These are phyloP conservation scores for Drosophila lacteicornis DNA, from an alignment of 1,140 invertebrate species.

Conservation along the genomic window DNA sequence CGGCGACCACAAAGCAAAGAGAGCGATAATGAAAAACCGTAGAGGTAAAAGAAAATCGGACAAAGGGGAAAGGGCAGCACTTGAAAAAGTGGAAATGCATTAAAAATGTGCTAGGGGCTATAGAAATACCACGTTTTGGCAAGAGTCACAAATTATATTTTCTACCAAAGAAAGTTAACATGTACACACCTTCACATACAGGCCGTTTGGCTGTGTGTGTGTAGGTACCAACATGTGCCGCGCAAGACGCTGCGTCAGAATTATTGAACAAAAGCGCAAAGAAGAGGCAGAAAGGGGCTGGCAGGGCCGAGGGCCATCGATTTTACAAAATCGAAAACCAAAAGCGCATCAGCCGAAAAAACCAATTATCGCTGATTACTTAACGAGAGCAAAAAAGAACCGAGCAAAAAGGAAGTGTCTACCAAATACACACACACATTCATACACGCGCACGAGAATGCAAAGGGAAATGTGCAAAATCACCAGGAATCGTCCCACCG, in stretches of 20 bases:
- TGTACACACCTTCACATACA: constrained; percentile 20
- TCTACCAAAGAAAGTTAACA: constrained; percentile 18
- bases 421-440: constrained; percentile 52
- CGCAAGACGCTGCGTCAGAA: constrained; percentile 60
- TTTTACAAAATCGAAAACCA: constrained; percentile 53
- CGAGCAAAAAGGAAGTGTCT: constrained; percentile 39
- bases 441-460: constrained; percentile 19
- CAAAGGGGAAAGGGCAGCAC: constrained; percentile 55
- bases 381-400: constrained; percentile 59
- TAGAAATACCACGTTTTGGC: constrained; percentile 37
- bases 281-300: neutral
- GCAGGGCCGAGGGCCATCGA: constrained; percentile 51
- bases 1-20: constrained; percentile 55
- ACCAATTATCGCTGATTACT: constrained; percentile 63
- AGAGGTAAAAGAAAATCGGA: constrained; percentile 46
- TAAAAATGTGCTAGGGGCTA: constrained; percentile 25
- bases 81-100: constrained; percentile 33
- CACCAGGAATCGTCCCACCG: neutral
- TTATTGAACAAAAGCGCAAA: constrained; percentile 23
- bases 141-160: constrained; percentile 31
- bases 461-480: constrained; percentile 41
- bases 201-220: constrained; percentile 4
- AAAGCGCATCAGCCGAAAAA: constrained; percentile 16
- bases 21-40: constrained; percentile 53
- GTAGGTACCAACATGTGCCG: constrained; percentile 55